Conservation (phyloP, 2,888 invertebrate genomes). For the Drosophila sordidula region DNA sequence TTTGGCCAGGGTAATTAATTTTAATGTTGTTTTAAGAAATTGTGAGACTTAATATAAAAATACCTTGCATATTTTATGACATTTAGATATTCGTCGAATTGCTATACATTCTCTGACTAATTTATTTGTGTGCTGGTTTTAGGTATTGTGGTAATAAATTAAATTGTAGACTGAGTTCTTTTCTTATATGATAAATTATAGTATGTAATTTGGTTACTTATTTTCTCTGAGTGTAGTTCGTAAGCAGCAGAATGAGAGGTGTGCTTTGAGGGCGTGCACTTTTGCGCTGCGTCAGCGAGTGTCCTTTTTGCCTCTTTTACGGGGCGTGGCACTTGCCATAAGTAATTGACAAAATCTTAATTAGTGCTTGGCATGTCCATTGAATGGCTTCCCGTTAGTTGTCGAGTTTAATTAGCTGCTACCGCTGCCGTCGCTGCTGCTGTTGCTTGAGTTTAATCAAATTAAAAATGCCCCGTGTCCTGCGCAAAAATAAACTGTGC, state of each 20-base stretch:
- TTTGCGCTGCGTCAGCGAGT: conserved; percentile 68
- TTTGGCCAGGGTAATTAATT: too few species aligned
- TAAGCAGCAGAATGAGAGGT: not conserved
- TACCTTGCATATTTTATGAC: too few species aligned
- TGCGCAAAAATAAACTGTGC: conserved; percentile 24
- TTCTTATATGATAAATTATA: too few species aligned
- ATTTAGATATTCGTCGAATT: too few species aligned
- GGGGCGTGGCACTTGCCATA: conserved; percentile 69
- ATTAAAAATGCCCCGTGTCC: conserved; percentile 58
- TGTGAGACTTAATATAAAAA: too few species aligned
- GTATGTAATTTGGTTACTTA: not conserved
- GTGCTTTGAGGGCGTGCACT: conserved; percentile 53
- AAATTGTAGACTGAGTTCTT: too few species aligned
- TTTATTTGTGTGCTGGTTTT: too few species aligned
- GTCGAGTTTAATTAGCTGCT: conserved; percentile 72
- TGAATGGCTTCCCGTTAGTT: conserved; percentile 72
- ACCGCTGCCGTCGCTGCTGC: not conserved
- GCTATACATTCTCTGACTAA: too few species aligned
- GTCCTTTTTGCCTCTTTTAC: conserved; percentile 6
- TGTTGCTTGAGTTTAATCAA: conserved; percentile 68
- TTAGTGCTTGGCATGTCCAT: conserved; percentile 80
- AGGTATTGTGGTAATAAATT: too few species aligned
- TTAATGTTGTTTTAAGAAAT: too few species aligned
- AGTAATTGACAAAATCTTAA: conserved; percentile 81
- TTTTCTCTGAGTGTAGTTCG: conserved; percentile 6